A percentile compares a stretch with the other conserved stretches of the same genome.
phyloP scores from a whole-genome alignment of 2,797 vertebrate genomes.

The Sebastes melanostomus region DNA sequence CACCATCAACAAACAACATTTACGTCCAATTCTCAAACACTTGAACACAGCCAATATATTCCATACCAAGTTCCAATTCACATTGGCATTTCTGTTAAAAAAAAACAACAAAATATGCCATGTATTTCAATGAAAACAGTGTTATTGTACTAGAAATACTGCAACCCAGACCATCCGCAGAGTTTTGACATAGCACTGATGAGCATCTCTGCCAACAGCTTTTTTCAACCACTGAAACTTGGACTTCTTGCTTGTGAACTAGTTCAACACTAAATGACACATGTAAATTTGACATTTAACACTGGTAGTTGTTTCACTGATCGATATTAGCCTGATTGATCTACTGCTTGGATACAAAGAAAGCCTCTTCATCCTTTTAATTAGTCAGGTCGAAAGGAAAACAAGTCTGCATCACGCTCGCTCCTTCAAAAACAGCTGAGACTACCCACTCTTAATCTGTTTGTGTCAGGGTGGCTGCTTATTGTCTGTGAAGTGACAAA shows the following conservation, averaged over 20 bases:
- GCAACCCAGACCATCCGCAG: neutral
- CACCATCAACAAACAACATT: neutral
- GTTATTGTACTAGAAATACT: neutral
- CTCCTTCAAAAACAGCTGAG: neutral
- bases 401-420: neutral
- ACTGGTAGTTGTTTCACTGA: neutral
- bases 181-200: neutral
- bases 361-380: neutral
- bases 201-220: neutral
- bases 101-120: neutral
- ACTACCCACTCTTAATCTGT: neutral
- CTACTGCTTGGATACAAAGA: neutral
- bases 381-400: neutral
- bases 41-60: neutral
- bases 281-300: conserved; percentile 46
- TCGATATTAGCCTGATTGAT: conserved; percentile 12
- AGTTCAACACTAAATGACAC: conserved; percentile 20
- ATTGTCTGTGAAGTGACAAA: neutral
- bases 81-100: neutral
- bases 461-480: neutral
- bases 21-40: neutral
- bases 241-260: neutral
- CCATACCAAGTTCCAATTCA: neutral
- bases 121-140: neutral
- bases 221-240: neutral